Base-by-base conservation (phyloP, 2,888 invertebrate species). In the Chaetogeoica ovagalla region DNA sequence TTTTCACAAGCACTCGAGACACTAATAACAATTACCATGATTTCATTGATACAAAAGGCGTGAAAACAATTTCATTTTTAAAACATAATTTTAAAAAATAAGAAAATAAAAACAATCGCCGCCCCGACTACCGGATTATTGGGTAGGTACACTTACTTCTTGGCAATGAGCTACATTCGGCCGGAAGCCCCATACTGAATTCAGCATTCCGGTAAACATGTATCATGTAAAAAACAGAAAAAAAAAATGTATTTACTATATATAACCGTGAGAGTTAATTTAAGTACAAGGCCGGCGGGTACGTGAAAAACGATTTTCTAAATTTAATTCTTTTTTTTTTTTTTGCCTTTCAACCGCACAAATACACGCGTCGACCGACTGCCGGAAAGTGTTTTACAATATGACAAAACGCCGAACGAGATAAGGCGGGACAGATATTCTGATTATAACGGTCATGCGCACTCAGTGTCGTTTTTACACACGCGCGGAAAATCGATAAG, bases 101-200 rank as follows among this genome's bases (percentile, higher is more conserved):
- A 7, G 11, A 48, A 48, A 11, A 48, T 1, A 11, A 9, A 48
- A 48, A 48, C 11, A 9, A 48, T 9, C 11, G 11, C 11, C 11
- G n/a, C n/a, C n/a, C n/a, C n/a, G n/a, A n/a, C n/a, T n/a, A n/a
- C n/a, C n/a, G n/a, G n/a, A 17, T 2, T 55, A 55, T 0, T 9
- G 62, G 7, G 21, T n/a, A 66, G n/a, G n/a, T n/a, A n/a, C n/a
- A n/a, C 55, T 79, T 30, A 79, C 79, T 39, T 79, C 79, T 79
- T 79, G 79, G 55, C 79, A 79, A 60, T 79, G 70, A 70, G 79
- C 71, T 23, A 63, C 19, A 71, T 79, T 79, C 43, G 79, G 70
- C 63, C 55, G 21, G 8, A 63, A 79, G 21, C 39, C n/a, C 79
- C 70, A 71, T 71, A 39, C 71, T 57, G 70, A 79, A 79, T 79